These are phyloP conservation scores for Megaceryle alcyon DNA, from an alignment of 2,797 vertebrate genomes.

Conservation along the genomic window DNA sequence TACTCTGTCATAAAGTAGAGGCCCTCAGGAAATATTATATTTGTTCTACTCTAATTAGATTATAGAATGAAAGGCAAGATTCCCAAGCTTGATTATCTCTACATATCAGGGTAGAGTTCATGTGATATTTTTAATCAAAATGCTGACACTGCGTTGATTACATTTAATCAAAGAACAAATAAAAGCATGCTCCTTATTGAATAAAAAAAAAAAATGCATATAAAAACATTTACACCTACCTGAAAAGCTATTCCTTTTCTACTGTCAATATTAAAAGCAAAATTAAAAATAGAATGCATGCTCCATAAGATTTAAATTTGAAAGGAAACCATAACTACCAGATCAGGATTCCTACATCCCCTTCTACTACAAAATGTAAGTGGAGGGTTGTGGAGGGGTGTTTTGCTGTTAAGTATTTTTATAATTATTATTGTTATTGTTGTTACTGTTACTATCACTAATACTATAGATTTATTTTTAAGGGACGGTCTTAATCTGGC, in stretches of 20 bases:
- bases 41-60: neutral
- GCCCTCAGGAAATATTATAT: neutral
- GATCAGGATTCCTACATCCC: neutral
- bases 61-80: neutral
- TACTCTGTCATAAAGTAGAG: neutral
- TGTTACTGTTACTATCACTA: neutral
- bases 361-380: neutral
- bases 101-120: neutral
- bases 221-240: neutral
- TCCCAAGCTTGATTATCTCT: neutral
- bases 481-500: neutral
- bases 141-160: neutral
- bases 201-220: neutral
- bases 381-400: neutral
- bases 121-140: neutral
- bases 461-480: neutral
- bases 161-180: constrained; percentile 21
- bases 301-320: neutral
- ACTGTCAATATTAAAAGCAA: neutral
- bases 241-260: neutral
- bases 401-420: neutral
- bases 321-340: neutral
- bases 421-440: neutral
- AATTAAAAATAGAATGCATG: neutral
- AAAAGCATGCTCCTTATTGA: neutral